Base-by-base conservation (phyloP, 64 coral and sea anemone species). In the Pocillopora verrucosa region DNA sequence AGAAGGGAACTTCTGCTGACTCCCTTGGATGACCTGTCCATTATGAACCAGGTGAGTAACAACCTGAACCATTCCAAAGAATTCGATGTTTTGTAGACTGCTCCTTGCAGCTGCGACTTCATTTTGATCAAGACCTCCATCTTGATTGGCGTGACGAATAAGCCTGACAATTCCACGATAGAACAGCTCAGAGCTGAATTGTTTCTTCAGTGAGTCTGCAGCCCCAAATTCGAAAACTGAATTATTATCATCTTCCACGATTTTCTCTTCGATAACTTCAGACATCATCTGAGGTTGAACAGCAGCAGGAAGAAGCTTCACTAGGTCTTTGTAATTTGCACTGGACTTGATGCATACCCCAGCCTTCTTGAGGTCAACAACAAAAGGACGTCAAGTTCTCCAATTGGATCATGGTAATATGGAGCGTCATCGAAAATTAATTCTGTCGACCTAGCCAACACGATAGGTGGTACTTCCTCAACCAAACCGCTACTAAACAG, bases 241-340 rank as follows among this genome's bases (percentile, higher is more conserved):
- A 9, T 10, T 6, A 11, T 11, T 56, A 9, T 69, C 36, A 51
- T 19, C 20, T 7, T 72, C 81, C 1, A 2, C 38, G 5, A 93
- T 78, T 64, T 11, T 61, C 25, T 96, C 94, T 34, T 77, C 26
- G 5, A 96, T 88, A 11, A 89, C 72, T 34, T 58, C 37, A 4
- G 94, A 90, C 20, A 96, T 61, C 94, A 96, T 96, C 15, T 68
- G 62, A 19, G 94, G 94, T 10, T 69, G 91, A 1, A 96, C 17
- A 7, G 26, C 51, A 41, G 26, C 19, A 60, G 94, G 91, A 56
- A 88, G 80, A 16, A 63, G 37, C 59, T 64, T 64, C 7, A 93
- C 59, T 3, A 93, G 16, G 11, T 64, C 45, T 34, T 79, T 83
- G 77, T 92, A 70, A 82, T 61, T 93, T 51, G 16, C 17, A 56